These are phyloP conservation scores for Drosophila arawakana DNA, from an alignment of 1,140 invertebrate species.

Conservation along the genomic window DNA sequence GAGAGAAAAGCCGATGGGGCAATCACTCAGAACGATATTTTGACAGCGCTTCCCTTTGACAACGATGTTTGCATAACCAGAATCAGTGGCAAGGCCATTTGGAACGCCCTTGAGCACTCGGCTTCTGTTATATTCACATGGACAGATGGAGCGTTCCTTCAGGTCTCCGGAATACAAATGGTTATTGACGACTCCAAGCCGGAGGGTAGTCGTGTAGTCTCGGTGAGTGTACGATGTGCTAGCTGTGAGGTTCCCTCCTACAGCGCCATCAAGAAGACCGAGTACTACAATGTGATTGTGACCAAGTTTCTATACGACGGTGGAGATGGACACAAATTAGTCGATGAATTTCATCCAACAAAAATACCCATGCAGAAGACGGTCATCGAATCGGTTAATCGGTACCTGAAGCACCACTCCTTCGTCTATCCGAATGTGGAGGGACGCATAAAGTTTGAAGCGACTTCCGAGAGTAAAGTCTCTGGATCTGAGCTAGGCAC, in stretches of 20 bases:
- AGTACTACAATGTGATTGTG: slow-evolving; percentile 86
- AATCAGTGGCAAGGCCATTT: slow-evolving; percentile 84
- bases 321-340: slow-evolving; percentile 60
- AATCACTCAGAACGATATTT: slow-evolving; percentile 68
- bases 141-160: slow-evolving; percentile 87
- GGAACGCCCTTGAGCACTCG: slow-evolving; percentile 86
- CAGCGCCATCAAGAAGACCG: slow-evolving; percentile 75
- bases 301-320: slow-evolving; percentile 58
- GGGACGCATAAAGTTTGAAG: slow-evolving; percentile 84
- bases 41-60: slow-evolving; percentile 86
- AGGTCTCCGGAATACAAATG: slow-evolving; percentile 87
- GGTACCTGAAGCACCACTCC: slow-evolving; percentile 55
- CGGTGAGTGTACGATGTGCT: slow-evolving; percentile 85
- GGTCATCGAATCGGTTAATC: slow-evolving; percentile 41
- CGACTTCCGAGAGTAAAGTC: slow-evolving; percentile 49
- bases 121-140: slow-evolving; percentile 83
- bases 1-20: slow-evolving; percentile 60
- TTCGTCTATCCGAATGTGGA: slow-evolving; percentile 85
- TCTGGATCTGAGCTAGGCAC: not conserved
- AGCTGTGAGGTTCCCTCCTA: slow-evolving; percentile 85
- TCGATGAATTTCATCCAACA: slow-evolving; percentile 15
- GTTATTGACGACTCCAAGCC: slow-evolving; percentile 85
- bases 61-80: slow-evolving; percentile 85
- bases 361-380: slow-evolving; percentile 42
- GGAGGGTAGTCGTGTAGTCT: slow-evolving; percentile 85